Evolutionary conservation across 1,140 invertebrate species (phyloP).

Genomic region (Ditylenchus dipsaci): DNA sequence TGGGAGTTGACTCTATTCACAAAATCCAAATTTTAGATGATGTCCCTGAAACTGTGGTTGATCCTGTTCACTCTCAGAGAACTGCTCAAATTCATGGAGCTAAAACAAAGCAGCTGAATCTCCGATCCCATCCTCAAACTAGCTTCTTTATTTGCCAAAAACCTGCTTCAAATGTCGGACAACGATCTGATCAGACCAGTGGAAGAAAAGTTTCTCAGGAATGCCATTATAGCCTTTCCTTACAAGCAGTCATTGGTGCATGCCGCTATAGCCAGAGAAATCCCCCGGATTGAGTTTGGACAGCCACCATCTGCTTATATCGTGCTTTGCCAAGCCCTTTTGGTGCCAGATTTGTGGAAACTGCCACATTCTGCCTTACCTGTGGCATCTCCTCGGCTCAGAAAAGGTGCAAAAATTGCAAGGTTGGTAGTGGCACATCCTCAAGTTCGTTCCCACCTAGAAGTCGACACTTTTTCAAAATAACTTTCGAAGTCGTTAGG

Average conservation of each 20-base stretch:
- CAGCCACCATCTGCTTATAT: constrained; percentile 64
- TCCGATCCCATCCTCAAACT: constrained; percentile 1
- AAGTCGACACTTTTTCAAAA: constrained; percentile 9
- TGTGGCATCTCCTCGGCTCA: constrained; percentile 80
- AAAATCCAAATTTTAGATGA: constrained; percentile 28
- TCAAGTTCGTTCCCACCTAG: no score
- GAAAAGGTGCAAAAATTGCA: constrained; percentile 92
- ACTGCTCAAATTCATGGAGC: constrained; percentile 45
- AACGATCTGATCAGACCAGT: constrained; percentile 20
- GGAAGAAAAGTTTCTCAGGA: constrained; percentile 43
- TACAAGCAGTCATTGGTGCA: constrained; percentile 50
- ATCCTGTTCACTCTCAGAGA: constrained; percentile 45
- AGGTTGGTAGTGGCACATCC: constrained; percentile 62
- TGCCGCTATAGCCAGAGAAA: constrained; percentile 35
- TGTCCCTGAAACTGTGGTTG: constrained; percentile 56
- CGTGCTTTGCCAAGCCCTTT: constrained; percentile 77
- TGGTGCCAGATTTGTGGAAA: constrained; percentile 71
- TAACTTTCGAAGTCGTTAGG: constrained; percentile 1
- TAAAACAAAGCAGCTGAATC: constrained; percentile 10
- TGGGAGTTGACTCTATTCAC: no score
- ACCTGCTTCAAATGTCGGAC: constrained; percentile 20
- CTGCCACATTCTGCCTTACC: constrained; percentile 72
- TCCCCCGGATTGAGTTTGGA: constrained; percentile 30
- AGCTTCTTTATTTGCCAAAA: constrained; percentile 18
- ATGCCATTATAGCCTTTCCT: constrained; percentile 44